Percentiles rank a stretch among this genome's conserved stretches.
Evolutionary conservation across 2,113 vertebrate genomes (phyloP).

Genomic region (Rhipidura dahli): DNA sequence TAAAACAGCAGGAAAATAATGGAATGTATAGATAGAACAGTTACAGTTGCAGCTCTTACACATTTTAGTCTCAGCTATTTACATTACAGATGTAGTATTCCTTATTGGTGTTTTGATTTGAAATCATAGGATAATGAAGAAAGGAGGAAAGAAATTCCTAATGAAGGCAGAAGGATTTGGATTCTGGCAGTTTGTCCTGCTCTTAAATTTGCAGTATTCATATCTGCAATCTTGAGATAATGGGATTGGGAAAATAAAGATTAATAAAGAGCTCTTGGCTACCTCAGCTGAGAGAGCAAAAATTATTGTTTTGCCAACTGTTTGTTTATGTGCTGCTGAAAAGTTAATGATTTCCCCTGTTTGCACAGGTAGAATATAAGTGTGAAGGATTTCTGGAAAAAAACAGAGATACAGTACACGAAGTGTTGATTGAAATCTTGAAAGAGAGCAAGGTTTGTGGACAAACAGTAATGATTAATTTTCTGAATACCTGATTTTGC

Average conservation of each 20-base stretch:
- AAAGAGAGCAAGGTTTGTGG: constrained; percentile 87
- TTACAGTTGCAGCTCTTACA: neutral
- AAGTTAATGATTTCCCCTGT: neutral
- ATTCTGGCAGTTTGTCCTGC: neutral
- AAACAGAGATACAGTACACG: constrained; percentile 93
- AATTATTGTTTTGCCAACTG: neutral
- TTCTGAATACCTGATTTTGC: neutral
- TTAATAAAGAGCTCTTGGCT: neutral
- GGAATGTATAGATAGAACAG: neutral
- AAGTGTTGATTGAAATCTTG: constrained; percentile 86
- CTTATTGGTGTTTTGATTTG: neutral
- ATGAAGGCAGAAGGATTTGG: neutral
- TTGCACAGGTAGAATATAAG: constrained; percentile 90
- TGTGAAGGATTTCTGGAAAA: constrained; percentile 95
- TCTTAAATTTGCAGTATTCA: neutral
- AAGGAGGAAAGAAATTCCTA: neutral
- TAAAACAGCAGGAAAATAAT: neutral
- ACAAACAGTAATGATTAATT: neutral
- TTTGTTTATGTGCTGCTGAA: neutral
- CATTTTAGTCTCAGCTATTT: neutral
- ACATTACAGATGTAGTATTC: neutral
- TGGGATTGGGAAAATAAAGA: neutral
- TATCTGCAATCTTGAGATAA: neutral
- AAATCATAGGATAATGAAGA: neutral
- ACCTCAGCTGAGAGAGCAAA: neutral